Evolutionary conservation across 1,140 invertebrate species (phyloP).

Genomic region (Lerema accius): DNA sequence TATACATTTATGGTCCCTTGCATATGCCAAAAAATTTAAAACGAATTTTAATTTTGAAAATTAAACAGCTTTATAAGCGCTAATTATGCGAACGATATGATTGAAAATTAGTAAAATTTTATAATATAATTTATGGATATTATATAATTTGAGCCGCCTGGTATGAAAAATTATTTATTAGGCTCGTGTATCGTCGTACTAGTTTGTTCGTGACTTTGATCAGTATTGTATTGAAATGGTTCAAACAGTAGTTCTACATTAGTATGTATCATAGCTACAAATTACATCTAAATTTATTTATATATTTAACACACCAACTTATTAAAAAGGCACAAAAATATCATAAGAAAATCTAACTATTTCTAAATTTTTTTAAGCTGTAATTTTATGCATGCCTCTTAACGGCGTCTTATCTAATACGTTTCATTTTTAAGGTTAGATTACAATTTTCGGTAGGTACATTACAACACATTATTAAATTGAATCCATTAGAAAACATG

Average conservation of each 20-base stretch:
- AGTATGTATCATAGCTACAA: constrained; percentile 4
- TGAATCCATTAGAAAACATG: too few species aligned
- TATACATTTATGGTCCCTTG: constrained; percentile 5
- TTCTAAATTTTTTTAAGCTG: constrained; percentile 10
- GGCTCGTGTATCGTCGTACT: too few species aligned
- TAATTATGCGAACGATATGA: too few species aligned
- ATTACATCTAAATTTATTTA: constrained; percentile 21
- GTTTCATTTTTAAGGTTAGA: background rate
- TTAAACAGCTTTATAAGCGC: too few species aligned
- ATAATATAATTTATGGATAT: too few species aligned
- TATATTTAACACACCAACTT: constrained; percentile 39
- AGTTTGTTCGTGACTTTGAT: too few species aligned
- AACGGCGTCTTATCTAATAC: background rate
- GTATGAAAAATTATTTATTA: too few species aligned
- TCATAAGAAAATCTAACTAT: constrained; percentile 30
- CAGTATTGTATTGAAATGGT: too few species aligned
- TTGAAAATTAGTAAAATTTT: too few species aligned
- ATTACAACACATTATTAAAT: background rate
- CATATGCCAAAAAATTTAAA: background rate
- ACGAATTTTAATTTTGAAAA: background rate
- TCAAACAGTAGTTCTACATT: background rate
- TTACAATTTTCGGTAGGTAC: too few species aligned
- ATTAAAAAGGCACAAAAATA: constrained; percentile 50
- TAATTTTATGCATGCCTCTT: background rate
- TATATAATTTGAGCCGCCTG: too few species aligned